A percentile compares a stretch with the other conserved stretches of the same genome.
These are phyloP conservation scores for Agrotis clavis DNA, from an alignment of 2,888 invertebrate genomes.

Conservation along the genomic window DNA sequence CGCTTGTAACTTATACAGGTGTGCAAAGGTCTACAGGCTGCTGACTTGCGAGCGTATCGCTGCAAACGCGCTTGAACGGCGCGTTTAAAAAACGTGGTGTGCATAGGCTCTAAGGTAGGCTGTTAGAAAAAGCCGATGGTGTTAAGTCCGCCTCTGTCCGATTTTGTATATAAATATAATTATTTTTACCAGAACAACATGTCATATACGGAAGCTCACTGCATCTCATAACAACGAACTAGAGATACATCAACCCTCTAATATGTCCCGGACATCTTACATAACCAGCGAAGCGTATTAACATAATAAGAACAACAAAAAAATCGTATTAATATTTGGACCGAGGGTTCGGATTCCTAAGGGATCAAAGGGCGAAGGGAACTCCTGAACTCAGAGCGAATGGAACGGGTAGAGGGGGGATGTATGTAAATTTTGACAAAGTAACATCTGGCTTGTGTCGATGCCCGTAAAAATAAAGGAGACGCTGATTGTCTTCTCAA, in stretches of 20 bases:
- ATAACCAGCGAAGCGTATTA: slow-evolving; percentile 61
- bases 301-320: slow-evolving; percentile 67
- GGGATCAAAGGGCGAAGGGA: slow-evolving; percentile 63
- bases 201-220: background rate
- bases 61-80: too few species aligned
- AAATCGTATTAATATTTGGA: slow-evolving; percentile 67
- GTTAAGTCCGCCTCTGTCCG: too few species aligned
- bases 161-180: too few species aligned
- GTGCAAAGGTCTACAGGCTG: too few species aligned
- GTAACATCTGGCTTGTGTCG: slow-evolving; percentile 62
- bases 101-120: too few species aligned
- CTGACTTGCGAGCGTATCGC: too few species aligned
- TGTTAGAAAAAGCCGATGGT: too few species aligned
- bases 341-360: slow-evolving; percentile 61
- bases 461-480: slow-evolving; percentile 65
- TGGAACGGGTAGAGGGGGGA: slow-evolving; percentile 51
- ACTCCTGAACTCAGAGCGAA: slow-evolving; percentile 43
- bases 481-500: slow-evolving; percentile 64
- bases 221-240: slow-evolving; percentile 16
- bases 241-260: slow-evolving; percentile 23
- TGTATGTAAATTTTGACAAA: slow-evolving; percentile 70
- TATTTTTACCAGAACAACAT: background rate
- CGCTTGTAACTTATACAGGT: too few species aligned
- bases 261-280: slow-evolving; percentile 44
- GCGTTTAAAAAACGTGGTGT: too few species aligned